Percentiles rank a stretch among this genome's conserved stretches.
These are phyloP conservation scores for Drosophila miranda DNA, from an alignment of 1,140 invertebrate species.

Conservation along the genomic window DNA sequence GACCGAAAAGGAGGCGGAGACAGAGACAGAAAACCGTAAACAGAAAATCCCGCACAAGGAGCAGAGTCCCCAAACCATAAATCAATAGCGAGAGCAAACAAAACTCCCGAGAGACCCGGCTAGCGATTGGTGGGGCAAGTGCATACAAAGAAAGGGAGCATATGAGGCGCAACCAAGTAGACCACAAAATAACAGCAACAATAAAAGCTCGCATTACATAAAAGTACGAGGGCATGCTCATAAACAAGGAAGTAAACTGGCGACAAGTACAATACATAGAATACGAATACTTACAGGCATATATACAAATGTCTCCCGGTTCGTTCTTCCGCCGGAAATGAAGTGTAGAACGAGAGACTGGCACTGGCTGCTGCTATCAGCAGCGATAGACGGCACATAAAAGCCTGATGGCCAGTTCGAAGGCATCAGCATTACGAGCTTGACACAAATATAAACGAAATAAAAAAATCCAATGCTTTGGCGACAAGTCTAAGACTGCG, in stretches of 20 bases:
- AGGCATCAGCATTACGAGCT: constrained; percentile 68
- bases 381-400: constrained; percentile 52
- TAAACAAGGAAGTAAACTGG: constrained; percentile 80
- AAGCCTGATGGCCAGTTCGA: constrained; percentile 63
- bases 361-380: too few relatives aligned
- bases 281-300: constrained; percentile 19
- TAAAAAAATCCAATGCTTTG: constrained; percentile 42
- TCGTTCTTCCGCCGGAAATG: constrained; percentile 72
- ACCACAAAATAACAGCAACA: constrained; percentile 76
- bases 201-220: constrained; percentile 54
- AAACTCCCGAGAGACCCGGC: constrained; percentile 1
- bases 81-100: constrained; percentile 51
- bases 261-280: constrained; percentile 58
- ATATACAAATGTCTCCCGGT: constrained; percentile 49
- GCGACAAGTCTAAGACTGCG: too few relatives aligned
- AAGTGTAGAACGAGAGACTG: constrained; percentile 41
- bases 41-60: constrained; percentile 44
- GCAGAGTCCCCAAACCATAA: constrained; percentile 56
- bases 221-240: constrained; percentile 50
- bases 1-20: neutral
- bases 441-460: constrained; percentile 61
- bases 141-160: constrained; percentile 42
- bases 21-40: constrained; percentile 28
- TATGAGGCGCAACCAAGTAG: constrained; percentile 63
- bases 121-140: constrained; percentile 26